Evolutionary conservation across 2,797 vertebrate genomes (phyloP).

Genomic region (Syngnathus acus): DNA sequence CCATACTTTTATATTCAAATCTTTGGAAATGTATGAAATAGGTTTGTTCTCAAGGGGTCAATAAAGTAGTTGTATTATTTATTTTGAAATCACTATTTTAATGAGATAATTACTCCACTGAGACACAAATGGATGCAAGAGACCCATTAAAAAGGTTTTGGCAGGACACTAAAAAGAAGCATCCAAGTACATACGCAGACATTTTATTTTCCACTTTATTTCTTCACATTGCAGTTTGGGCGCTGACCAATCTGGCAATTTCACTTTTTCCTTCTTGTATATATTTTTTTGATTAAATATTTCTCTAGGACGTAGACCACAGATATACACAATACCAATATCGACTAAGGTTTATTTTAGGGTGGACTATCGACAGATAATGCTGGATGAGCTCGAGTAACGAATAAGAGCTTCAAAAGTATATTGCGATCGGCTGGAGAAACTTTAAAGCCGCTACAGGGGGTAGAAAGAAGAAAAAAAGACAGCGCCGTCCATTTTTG

Average conservation of each 20-base stretch:
- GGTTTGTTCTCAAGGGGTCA: neutral
- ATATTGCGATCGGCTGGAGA: too few relatives aligned
- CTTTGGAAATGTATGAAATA: neutral
- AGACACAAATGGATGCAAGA: neutral
- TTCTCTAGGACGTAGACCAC: neutral
- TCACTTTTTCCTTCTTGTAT: neutral
- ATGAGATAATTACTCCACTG: neutral
- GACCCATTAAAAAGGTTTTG: neutral
- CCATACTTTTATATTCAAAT: neutral
- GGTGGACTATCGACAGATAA: neutral
- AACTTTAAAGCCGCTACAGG: neutral
- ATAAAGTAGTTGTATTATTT: neutral
- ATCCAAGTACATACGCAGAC: neutral
- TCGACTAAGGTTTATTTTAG: neutral
- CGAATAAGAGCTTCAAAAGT: neutral
- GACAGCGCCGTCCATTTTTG: too few relatives aligned
- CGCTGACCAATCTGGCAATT: neutral
- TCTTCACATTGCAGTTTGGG: neutral
- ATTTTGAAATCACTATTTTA: neutral
- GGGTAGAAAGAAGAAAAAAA: too few relatives aligned
- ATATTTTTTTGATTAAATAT: neutral
- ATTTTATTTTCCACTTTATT: neutral
- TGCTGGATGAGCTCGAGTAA: neutral
- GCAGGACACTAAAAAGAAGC: neutral
- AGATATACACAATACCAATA: neutral